Evolutionary conservation across 1,140 invertebrate genomes (phyloP), one percentile per base, ranked within the genome.

Genomic region (Propsilocerus akamusi): DNA sequence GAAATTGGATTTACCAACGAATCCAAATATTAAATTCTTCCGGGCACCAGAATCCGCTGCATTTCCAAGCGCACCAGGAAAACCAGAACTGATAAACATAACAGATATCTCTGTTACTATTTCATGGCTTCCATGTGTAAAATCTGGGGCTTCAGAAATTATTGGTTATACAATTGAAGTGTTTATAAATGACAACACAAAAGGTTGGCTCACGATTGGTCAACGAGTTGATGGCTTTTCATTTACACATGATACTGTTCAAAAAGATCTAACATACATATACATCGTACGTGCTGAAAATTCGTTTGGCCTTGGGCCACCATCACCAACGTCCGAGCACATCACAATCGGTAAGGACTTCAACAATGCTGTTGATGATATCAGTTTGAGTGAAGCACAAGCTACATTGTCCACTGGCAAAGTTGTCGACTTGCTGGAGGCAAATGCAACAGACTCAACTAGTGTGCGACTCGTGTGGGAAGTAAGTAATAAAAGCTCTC

Each of bases 281-380:
- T 95, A 95, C 63, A 66, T 93, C 14, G 78, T 94, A 2, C 67
- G 81, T 50, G 85, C 88, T 0, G 83, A 87, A 68, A 95, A 94
- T 64, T 80, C 80, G 0, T 83, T 90, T 61, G 89, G 90, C 2
- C 52, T 83, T 2, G 82, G 80, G 0, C 69, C 75, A 32, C 80
- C 80, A 1, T 83, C 80, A 54, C 69, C 71, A 12, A 60, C 80
- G 46, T 82, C 81, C n/a, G 78, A 82, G 53, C 70, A 76, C 22
- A 69, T 83, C 26, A 49, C 60, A 6, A 62, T 65, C 47, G 63
- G 63, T 51, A 65, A 48, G 25, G 50, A 51, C 25, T 68, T 70
- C 7, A 71, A 80, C n/a, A 72, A 72, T 7, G 70, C 72, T 50
- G 62, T 72, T 53, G 60, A 65, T 17, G 63, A 58, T 49, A 57